Base-by-base conservation (phyloP, 2,888 invertebrate genomes). In the Teinopalpus imperialis region DNA sequence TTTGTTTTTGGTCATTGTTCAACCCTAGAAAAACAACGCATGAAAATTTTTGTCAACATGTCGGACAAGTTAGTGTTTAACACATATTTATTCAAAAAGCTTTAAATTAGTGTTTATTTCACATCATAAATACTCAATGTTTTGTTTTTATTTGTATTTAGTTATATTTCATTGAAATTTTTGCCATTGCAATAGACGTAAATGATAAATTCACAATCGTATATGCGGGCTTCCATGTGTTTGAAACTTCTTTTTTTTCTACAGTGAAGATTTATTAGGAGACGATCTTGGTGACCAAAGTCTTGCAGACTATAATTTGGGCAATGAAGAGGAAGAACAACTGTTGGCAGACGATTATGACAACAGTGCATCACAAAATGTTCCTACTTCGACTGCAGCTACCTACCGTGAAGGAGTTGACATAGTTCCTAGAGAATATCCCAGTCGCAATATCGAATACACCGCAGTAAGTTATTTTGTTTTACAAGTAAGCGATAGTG, bases 211-310 rank as follows among this genome's bases (percentile, higher is more conserved):
- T 26, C 12, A 12, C 12, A 30, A 10, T 24, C 6, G 20, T 9
- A 4, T 24, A 2, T 8, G 6, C 8, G 9, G n/a, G n/a, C 12
- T 6, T 35, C 40, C 49, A 51, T 52, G 50, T 48, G 45, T 44
- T 35, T 31, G 9, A 35, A 9, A 18, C 23, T 30, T 18, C 27
- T 54, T 55, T 54, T 67, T 66, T 54, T 36, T 58, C 78, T 74
- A 5, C 78, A 89, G 89, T 74, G 89, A 89, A 63, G 89, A 89
- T 57, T 78, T 89, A 58, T 69, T 89, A 55, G 83, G 75, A 44
- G 89, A 89, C 52, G 88, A 89, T 71, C 75, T 86, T 61, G 87
- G 85, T 46, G 89, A 87, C 52, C 87, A 87, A 48, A 87, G 87
- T 53, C 79, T 86, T 20, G 81, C 83, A 1, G 89, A 89, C 54